These are phyloP conservation scores for Eilema caniola DNA, from an alignment of 2,888 invertebrate genomes.

Conservation along the genomic window DNA sequence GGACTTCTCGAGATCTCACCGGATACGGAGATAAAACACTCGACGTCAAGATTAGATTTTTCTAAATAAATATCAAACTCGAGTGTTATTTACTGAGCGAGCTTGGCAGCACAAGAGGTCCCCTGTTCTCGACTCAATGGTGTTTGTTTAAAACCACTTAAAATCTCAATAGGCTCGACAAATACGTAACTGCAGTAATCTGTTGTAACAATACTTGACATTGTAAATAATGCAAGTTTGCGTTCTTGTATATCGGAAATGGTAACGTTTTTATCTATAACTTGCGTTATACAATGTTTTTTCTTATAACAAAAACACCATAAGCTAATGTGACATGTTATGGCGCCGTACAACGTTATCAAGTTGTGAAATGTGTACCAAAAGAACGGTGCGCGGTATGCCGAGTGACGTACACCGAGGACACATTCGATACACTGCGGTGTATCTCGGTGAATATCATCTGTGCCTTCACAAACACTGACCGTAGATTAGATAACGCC, in stretches of 20 bases:
- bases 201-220: slow-evolving; percentile 72
- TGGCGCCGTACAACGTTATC: slow-evolving; percentile 51
- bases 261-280: slow-evolving; percentile 53
- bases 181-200: slow-evolving; percentile 75
- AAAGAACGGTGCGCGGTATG: slow-evolving; percentile 32
- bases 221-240: slow-evolving; percentile 52
- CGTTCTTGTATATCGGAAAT: slow-evolving; percentile 44
- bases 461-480: slow-evolving; percentile 77
- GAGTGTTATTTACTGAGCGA: slow-evolving; percentile 69
- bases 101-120: slow-evolving; percentile 71
- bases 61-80: slow-evolving; percentile 70
- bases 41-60: slow-evolving; percentile 75
- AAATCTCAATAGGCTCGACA: slow-evolving; percentile 72
- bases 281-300: slow-evolving; percentile 47
- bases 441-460: slow-evolving; percentile 76
- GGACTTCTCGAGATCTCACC: slow-evolving; percentile 60
- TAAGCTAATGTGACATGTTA: slow-evolving; percentile 48
- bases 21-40: slow-evolving; percentile 79
- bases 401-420: slow-evolving; percentile 44
- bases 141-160: slow-evolving; percentile 83
- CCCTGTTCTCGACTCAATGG: slow-evolving; percentile 72
- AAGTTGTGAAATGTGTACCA: slow-evolving; percentile 51
- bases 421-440: slow-evolving; percentile 53
- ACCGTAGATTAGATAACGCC: slow-evolving; percentile 85
- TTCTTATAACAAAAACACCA: slow-evolving; percentile 48